A percentile compares a stretch with the other conserved stretches of the same genome.
Evolutionary conservation across 2,888 invertebrate species (phyloP).

Genomic region (Cynaeus angustus): DNA sequence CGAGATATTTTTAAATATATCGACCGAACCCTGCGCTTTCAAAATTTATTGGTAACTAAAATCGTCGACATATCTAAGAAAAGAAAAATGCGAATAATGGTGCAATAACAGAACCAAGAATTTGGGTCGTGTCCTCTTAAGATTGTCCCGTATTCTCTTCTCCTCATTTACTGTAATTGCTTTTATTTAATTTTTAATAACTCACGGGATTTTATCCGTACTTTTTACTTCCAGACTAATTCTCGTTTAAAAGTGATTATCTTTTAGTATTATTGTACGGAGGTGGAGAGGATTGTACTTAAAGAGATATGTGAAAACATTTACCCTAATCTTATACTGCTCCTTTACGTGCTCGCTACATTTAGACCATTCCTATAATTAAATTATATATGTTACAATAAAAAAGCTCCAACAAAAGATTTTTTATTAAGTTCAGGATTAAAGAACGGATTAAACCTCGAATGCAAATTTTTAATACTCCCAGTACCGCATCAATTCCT

Average conservation of each 20-base stretch:
- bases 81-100: slow-evolving; percentile 39
- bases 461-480: slow-evolving; percentile 26
- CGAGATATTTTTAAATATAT: slow-evolving; percentile 29
- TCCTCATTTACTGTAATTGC: slow-evolving; percentile 33
- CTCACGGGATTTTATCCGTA: slow-evolving; percentile 37
- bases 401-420: slow-evolving; percentile 4
- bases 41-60: slow-evolving; percentile 44
- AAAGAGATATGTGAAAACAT: slow-evolving; percentile 40
- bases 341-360: slow-evolving; percentile 29
- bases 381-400: slow-evolving; percentile 19
- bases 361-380: slow-evolving; percentile 14
- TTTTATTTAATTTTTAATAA: slow-evolving; percentile 41
- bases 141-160: slow-evolving; percentile 21
- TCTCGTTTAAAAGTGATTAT: slow-evolving; percentile 40
- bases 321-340: slow-evolving; percentile 35
- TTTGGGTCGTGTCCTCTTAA: slow-evolving; percentile 17
- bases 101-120: slow-evolving; percentile 32
- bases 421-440: slow-evolving; percentile 26
- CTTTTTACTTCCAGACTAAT: slow-evolving; percentile 32
- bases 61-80: slow-evolving; percentile 30
- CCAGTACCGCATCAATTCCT: slow-evolving; percentile 6
- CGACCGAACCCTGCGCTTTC: slow-evolving; percentile 26
- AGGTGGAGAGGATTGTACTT: slow-evolving; percentile 26
- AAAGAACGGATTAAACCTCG: slow-evolving; percentile 9
- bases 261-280: slow-evolving; percentile 39